Evolutionary conservation across 2,113 vertebrate genomes (phyloP), one percentile per base, ranked within the genome.

Genomic region (Odontophorus gujanensis): DNA sequence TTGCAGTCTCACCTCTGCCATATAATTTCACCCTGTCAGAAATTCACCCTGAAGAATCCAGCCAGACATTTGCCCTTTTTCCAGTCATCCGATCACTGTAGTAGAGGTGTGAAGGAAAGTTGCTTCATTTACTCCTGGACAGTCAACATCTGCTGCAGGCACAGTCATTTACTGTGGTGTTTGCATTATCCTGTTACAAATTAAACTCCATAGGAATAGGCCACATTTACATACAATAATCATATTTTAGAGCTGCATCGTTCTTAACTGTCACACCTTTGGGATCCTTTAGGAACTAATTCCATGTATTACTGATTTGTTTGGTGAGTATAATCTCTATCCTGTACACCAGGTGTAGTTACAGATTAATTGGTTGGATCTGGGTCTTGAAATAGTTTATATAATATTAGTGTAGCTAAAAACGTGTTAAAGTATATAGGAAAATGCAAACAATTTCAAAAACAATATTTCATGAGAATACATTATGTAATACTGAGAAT

Each of bases 371-470:
- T 72, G 57, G 9, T 47, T 81, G 47, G 32, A 47, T 47, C 68
- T 67, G 63, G 32, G 15, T 36, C 91, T 92, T 63, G 58, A 91
- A 91, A 66, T 30, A 82, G 55, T 82, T 91, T 58, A 73, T 26
- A 21, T 90, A 85, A 68, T 32, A 45, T 66, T 89, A 71, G 42
- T 10, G 50, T 43, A 87, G 43, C 79, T 43, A 92, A 73, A 34
- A 85, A 25, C 21, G 36, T 0, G 2, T 73, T 66, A 73, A 57
- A 36, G 50, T 62, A 20, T 42, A 57, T 6, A 78, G 63, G 32
- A 69, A 87, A 91, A 87, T 32, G 25, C 22, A 87, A 89, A 79
- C 19, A 53, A 13, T 7, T 80, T 74, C 53, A 67, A 69, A 89
- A 85, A 9, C 17, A 68, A 89, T 53, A 24, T 58, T 89, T 80